Evolutionary conservation across 2,888 invertebrate species (phyloP).

Genomic region (Heliconius sara): DNA sequence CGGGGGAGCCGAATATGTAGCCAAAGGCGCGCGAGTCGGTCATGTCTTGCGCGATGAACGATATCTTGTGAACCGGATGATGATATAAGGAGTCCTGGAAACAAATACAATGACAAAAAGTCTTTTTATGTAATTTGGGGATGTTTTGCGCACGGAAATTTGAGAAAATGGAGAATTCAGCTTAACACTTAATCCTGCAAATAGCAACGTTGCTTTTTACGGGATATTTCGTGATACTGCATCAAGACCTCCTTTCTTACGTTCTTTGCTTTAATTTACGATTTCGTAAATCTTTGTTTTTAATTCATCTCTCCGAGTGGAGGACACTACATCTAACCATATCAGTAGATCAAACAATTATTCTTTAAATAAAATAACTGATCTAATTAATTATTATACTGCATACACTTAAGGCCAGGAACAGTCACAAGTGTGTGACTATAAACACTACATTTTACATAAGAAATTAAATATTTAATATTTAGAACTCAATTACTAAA

Average conservation of each 20-base stretch:
- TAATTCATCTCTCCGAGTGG: too few species aligned
- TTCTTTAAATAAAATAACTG: background rate
- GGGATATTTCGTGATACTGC: too few species aligned
- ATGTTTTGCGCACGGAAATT: background rate
- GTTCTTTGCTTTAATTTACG: background rate
- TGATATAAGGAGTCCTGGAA: constrained; percentile 95
- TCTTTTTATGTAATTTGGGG: background rate
- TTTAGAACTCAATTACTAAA: too few species aligned
- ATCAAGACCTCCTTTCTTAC: too few species aligned
- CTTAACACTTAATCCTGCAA: background rate
- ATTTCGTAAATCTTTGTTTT: too few species aligned
- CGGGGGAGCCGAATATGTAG: constrained; percentile 98
- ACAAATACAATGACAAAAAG: background rate
- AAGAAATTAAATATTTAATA: too few species aligned
- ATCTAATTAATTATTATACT: background rate
- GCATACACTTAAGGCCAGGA: background rate
- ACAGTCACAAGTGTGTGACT: too few species aligned
- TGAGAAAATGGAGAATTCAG: background rate
- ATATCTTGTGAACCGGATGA: constrained; percentile 99
- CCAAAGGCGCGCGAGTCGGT: constrained; percentile 99
- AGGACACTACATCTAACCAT: background rate
- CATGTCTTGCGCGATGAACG: constrained; percentile 99
- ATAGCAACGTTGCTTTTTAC: background rate
- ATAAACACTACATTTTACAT: too few species aligned
- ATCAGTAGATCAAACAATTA: background rate